These are phyloP conservation scores for Rhabdophis nuchalis DNA, from an alignment of 2,797 vertebrate genomes.

Conservation along the genomic window DNA sequence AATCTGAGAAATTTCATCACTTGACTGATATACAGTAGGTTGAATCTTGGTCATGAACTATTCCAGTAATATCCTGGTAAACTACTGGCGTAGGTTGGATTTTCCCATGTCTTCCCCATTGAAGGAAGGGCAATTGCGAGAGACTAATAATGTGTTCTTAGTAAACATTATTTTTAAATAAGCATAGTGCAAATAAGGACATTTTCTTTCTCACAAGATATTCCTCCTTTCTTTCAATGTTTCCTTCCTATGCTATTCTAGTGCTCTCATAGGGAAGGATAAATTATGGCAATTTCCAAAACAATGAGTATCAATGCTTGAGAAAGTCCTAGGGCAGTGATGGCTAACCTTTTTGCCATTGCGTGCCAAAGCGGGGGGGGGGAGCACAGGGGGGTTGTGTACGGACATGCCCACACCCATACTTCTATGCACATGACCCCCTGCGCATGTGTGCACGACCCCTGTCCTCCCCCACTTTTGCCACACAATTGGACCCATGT, in stretches of 20 bases:
- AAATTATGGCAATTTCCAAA: background rate
- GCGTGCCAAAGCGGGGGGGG: too few species aligned
- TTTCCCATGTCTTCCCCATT: background rate
- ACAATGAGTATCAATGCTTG: background rate
- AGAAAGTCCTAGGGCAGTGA: background rate
- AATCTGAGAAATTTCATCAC: background rate
- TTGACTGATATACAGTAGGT: background rate
- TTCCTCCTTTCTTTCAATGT: background rate
- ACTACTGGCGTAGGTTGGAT: background rate
- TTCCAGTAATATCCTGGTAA: background rate
- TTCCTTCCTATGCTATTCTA: background rate
- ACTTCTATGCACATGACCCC: too few species aligned
- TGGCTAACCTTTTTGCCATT: too few species aligned
- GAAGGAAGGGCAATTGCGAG: background rate
- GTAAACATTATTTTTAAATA: background rate
- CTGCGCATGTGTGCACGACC: too few species aligned
- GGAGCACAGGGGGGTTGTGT: too few species aligned
- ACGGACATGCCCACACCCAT: too few species aligned
- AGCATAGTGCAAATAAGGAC: background rate
- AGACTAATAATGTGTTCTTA: background rate
- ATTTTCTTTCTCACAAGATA: background rate
- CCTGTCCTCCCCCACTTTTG: too few species aligned
- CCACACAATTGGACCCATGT: too few species aligned
- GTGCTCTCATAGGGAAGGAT: background rate
- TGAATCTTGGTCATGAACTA: background rate